Evolutionary conservation across 2,888 invertebrate genomes (phyloP).

Genomic region (Boloria selene): DNA sequence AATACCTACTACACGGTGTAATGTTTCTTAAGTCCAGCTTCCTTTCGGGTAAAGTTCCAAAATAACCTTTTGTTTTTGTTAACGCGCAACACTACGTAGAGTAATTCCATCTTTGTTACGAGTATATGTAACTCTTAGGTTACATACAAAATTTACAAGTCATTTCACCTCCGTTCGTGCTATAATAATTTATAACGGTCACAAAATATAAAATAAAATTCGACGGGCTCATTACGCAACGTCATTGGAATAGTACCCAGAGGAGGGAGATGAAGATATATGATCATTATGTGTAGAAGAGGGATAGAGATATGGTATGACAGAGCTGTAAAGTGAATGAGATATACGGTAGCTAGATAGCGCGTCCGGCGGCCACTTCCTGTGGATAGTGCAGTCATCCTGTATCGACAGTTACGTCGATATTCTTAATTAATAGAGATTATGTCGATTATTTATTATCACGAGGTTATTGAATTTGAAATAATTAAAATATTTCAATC

Average conservation of each 20-base stretch:
- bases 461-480: not conserved
- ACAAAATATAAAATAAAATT: constrained; percentile 70
- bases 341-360: constrained; percentile 78
- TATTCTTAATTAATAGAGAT: constrained; percentile 30
- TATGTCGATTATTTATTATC: constrained; percentile 15
- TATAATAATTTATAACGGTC: constrained; percentile 62
- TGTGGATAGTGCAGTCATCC: constrained; percentile 50
- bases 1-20: no score
- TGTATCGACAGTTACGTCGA: constrained; percentile 45
- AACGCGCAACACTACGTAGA: not conserved
- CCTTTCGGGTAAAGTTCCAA: no score
- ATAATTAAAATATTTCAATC: not conserved
- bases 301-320: constrained; percentile 60
- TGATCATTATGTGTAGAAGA: constrained; percentile 46
- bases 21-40: no score
- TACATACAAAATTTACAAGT: constrained; percentile 23
- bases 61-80: no score
- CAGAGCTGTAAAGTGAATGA: constrained; percentile 66
- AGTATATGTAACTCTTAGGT: constrained; percentile 2
- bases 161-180: constrained; percentile 27
- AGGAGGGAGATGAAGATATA: constrained; percentile 56
- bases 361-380: constrained; percentile 75
- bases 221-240: constrained; percentile 73
- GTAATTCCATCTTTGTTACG: not conserved
- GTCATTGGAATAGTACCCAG: constrained; percentile 57